Conservation (phyloP, 2,797 vertebrate genomes). For the Paguma larvata region DNA sequence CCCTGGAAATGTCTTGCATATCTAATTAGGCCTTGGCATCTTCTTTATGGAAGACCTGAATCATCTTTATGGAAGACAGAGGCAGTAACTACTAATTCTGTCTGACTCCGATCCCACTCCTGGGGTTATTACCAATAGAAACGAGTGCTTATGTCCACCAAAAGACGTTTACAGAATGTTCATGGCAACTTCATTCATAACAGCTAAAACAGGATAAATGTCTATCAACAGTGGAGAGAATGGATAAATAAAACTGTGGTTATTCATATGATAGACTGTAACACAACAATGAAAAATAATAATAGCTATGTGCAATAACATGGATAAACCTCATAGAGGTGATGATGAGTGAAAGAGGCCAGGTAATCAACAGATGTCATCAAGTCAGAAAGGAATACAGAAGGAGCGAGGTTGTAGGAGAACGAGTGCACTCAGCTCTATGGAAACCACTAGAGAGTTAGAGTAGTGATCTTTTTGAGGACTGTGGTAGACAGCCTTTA, state of each 20-base stretch:
- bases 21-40: neutral
- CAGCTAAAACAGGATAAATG: neutral
- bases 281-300: conserved; percentile 28
- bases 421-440: neutral
- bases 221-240: neutral
- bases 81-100: neutral
- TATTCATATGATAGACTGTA: neutral
- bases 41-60: neutral
- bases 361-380: neutral
- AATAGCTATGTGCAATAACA: neutral
- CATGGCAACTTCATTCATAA: neutral
- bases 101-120: neutral
- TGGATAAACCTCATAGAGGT: neutral
- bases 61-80: neutral
- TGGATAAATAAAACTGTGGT: conserved; percentile 12
- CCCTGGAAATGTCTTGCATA: neutral
- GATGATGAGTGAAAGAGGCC: neutral
- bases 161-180: neutral
- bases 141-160: neutral
- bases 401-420: neutral
- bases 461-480: neutral
- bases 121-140: neutral
- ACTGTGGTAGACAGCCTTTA: neutral
- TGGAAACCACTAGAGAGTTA: neutral
- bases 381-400: conserved; percentile 1